Percentiles rank a stretch among this genome's conserved stretches.
phyloP scores from a whole-genome alignment of 2,797 vertebrate species.

The Loriculus beryllinus region DNA sequence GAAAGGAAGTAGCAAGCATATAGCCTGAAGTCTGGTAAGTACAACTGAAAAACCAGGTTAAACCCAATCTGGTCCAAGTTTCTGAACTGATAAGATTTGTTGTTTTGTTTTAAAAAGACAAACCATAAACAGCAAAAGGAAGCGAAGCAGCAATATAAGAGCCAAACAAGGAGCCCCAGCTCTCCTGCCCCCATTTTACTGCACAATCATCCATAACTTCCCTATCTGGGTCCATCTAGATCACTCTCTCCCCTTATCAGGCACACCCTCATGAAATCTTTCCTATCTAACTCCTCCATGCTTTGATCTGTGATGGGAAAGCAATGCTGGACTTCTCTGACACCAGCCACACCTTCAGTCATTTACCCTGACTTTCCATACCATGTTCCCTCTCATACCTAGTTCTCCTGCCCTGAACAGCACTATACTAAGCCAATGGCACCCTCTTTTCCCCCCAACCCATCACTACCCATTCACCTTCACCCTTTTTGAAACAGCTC shows the following conservation, averaged over 20 bases:
- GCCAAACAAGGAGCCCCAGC: neutral
- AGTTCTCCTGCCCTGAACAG: neutral
- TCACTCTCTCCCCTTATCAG: neutral
- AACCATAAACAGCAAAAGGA: neutral
- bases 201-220: accelerated
- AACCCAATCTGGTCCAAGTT: neutral
- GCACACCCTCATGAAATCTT: neutral
- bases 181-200: neutral
- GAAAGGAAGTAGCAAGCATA: constrained; percentile 42
- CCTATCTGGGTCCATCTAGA: neutral
- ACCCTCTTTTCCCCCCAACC: neutral
- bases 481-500: neutral
- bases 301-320: neutral
- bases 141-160: neutral
- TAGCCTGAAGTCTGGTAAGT: neutral
- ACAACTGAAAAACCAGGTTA: constrained; percentile 12
- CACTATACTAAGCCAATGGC: neutral
- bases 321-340: neutral
- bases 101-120: neutral
- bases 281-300: neutral
- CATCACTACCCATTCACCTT: neutral
- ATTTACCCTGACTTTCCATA: neutral
- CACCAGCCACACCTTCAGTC: neutral
- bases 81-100: neutral
- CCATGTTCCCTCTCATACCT: neutral